Percentiles rank a stretch among this genome's conserved stretches.
Conservation (phyloP, 2,888 invertebrate genomes). For the Pristionchus entomophagus region DNA sequence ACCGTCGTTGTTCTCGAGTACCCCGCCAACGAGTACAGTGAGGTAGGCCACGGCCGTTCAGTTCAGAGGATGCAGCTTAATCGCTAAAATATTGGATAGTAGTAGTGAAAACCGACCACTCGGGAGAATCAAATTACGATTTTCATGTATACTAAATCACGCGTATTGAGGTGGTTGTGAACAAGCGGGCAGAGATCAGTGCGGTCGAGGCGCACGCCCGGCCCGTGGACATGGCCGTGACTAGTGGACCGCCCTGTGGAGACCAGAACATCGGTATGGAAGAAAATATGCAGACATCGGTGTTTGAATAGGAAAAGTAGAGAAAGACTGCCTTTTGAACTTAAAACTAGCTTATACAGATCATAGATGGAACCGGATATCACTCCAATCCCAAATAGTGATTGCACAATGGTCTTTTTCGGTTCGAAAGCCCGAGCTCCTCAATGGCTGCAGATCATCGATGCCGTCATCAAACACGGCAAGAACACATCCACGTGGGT, state of each 20-base stretch:
- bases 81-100: background rate
- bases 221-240: slow-evolving; percentile 61
- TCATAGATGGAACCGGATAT: too few relatives aligned
- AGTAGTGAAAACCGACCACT: background rate
- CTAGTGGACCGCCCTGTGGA: slow-evolving; percentile 62
- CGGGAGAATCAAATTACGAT: background rate
- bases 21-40: slow-evolving; percentile 66
- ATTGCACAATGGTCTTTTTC: background rate
- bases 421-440: background rate
- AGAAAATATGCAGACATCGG: background rate
- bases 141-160: background rate
- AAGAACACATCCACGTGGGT: slow-evolving; percentile 23
- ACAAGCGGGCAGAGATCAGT: slow-evolving; percentile 57
- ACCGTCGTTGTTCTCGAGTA: slow-evolving; percentile 65
- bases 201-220: slow-evolving; percentile 57
- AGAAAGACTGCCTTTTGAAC: too few relatives aligned
- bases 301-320: too few relatives aligned
- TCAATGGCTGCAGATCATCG: slow-evolving; percentile 14
- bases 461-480: background rate
- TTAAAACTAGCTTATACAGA: too few relatives aligned
- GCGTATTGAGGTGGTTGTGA: slow-evolving; percentile 59
- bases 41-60: slow-evolving; percentile 50
- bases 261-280: slow-evolving; percentile 59
- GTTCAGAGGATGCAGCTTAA: background rate
- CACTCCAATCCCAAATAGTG: too few relatives aligned